phyloP scores from a whole-genome alignment of 2,888 invertebrate genomes.

The Lithophane socia region DNA sequence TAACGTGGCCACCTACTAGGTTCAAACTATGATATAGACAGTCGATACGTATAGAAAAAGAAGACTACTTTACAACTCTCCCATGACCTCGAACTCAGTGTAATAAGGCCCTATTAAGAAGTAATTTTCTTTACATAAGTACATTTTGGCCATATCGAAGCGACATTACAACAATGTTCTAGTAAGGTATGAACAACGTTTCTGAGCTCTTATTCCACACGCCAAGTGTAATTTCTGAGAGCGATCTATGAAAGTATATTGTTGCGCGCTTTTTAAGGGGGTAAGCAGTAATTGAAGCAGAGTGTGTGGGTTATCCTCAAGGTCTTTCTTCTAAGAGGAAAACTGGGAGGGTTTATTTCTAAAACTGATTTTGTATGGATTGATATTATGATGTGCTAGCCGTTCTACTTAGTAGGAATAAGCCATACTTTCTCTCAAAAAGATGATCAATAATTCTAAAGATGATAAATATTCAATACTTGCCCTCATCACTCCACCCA shows the following conservation, averaged over 20 bases:
- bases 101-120: background rate
- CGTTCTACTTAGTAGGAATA: background rate
- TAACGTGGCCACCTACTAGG: background rate
- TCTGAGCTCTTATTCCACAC: background rate
- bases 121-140: background rate
- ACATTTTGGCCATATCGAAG: slow-evolving; percentile 1
- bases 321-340: background rate
- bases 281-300: slow-evolving; percentile 34
- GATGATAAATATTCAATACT: too few relatives aligned
- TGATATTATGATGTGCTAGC: background rate
- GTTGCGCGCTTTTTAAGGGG: slow-evolving; percentile 31
- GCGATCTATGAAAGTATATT: slow-evolving; percentile 39
- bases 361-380: background rate
- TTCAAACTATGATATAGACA: background rate
- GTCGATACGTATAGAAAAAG: background rate
- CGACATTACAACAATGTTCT: background rate
- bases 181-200: background rate
- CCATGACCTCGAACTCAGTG: background rate
- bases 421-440: background rate
- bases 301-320: slow-evolving; percentile 16
- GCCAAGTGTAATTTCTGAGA: slow-evolving; percentile 24
- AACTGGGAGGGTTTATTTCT: background rate
- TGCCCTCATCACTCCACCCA: background rate
- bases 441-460: background rate
- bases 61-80: background rate